Evolutionary conservation across 2,888 invertebrate species (phyloP), one percentile per base, ranked within the genome.

Genomic region (Amphiduros pacificus): DNA sequence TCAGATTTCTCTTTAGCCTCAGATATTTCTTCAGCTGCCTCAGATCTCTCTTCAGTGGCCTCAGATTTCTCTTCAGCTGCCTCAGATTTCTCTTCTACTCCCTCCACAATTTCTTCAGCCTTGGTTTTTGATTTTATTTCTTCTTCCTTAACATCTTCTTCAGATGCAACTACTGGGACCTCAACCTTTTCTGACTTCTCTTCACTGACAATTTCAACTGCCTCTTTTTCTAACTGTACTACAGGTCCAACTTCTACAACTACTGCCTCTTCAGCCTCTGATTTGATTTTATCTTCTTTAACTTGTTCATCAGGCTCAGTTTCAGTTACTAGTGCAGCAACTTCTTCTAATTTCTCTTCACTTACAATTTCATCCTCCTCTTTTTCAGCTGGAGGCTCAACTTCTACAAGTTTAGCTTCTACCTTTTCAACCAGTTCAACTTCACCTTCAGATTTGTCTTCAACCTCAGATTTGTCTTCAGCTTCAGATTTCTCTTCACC

Each of bases 311-410:
- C 54, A 32, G 32, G 54, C 9, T 36, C 36, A 36, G 36, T 17
- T 36, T 36, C 36, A 36, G 36, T 36, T 36, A 17, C 36, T 36
- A 51, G 29, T 28, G 51, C 80, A 52, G 74, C 73, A n/a, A 67
- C 63, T 63, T 74, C 75, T 68, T 78, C 79, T 66, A 76, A 77
- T 5, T 77, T 73, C 63, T 73, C 72, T n/a, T n/a, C n/a, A n/a
- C n/a, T n/a, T n/a, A n/a, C n/a, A n/a, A n/a, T n/a, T n/a, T n/a
- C n/a, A n/a, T n/a, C n/a, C n/a, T n/a, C n/a, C n/a, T n/a, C n/a
- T n/a, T n/a, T n/a, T n/a, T n/a, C n/a, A n/a, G n/a, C n/a, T n/a
- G n/a, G n/a, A n/a, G 36, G 32, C 22, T 54, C 36, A 9, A 14
- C 36, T 36, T 36, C 36, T 36, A 36, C 36, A 36, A 36, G 11